Evolutionary conservation across 2,797 vertebrate species (phyloP).

Genomic region (Alauda arvensis): DNA sequence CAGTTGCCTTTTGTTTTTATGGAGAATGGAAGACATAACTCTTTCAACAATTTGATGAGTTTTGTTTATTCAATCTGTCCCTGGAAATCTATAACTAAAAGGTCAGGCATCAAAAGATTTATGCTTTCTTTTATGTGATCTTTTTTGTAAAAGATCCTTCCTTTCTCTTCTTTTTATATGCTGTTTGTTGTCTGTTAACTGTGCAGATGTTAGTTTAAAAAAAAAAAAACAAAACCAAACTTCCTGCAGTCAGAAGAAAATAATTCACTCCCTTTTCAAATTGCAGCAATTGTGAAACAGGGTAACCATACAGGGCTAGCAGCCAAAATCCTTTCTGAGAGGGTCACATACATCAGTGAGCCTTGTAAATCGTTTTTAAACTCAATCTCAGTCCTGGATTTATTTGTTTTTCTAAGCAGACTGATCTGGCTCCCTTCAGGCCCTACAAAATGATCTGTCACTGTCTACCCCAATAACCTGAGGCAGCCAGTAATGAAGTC

Average conservation of each 20-base stretch:
- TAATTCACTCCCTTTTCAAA: not conserved
- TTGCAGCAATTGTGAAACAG: not conserved
- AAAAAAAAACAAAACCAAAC: not conserved
- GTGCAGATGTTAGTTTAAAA: constrained; percentile 7
- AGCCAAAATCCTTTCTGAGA: constrained; percentile 33
- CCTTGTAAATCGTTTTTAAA: constrained; percentile 63
- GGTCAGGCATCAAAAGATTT: constrained; percentile 64
- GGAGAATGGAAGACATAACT: constrained; percentile 16
- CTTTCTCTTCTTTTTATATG: not conserved
- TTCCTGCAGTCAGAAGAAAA: constrained; percentile 10
- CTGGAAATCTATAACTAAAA: constrained; percentile 48
- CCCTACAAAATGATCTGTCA: constrained; percentile 64
- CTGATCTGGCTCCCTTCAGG: constrained; percentile 47
- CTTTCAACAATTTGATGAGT: constrained; percentile 19
- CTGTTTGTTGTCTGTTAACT: constrained; percentile 42
- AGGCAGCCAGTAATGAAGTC: constrained; percentile 59
- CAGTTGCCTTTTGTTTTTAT: not conserved
- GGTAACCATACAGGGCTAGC: not conserved
- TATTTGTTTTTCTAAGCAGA: constrained; percentile 71
- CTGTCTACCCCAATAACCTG: constrained; percentile 61
- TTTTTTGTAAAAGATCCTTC: constrained; percentile 43
- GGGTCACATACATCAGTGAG: not conserved
- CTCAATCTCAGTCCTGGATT: constrained; percentile 49
- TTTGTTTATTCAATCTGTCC: constrained; percentile 49
- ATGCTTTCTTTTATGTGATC: constrained; percentile 62